These are phyloP conservation scores for Diachasmimorpha longicaudata DNA, from an alignment of 1,140 invertebrate species.

Conservation along the genomic window DNA sequence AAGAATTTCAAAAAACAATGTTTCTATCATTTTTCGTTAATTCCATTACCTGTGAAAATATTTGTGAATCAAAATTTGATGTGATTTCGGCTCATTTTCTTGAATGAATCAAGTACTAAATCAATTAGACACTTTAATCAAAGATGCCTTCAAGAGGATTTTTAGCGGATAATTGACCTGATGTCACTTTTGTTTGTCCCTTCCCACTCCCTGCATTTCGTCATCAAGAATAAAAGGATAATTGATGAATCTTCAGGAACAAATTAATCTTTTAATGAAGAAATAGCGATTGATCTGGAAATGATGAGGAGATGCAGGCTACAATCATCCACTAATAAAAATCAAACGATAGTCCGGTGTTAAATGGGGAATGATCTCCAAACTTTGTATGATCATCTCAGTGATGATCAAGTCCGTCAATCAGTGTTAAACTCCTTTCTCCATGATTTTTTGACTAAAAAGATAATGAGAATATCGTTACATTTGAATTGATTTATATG, in stretches of 20 bases:
- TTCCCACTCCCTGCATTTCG: background rate
- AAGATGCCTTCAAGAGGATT: background rate
- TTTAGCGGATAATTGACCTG: background rate
- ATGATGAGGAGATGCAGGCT: background rate
- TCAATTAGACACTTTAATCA: constrained; percentile 8
- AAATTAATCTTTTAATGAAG: background rate
- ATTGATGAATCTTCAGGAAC: background rate
- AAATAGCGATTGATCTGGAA: background rate
- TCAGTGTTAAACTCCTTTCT: background rate
- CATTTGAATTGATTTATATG: constrained; percentile 11
- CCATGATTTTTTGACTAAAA: background rate
- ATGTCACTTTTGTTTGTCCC: background rate
- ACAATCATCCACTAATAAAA: no score
- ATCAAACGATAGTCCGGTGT: no score
- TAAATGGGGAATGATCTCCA: no score
- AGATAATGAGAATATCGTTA: background rate
- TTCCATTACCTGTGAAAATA: background rate
- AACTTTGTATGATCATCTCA: background rate
- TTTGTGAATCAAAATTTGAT: background rate
- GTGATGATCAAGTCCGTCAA: background rate
- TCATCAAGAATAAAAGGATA: background rate
- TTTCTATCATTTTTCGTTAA: background rate
- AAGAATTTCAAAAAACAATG: background rate
- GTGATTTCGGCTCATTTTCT: background rate
- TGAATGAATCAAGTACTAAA: background rate